These are phyloP conservation scores for Andricus curvator DNA, from an alignment of 2,888 invertebrate genomes.

Conservation along the genomic window DNA sequence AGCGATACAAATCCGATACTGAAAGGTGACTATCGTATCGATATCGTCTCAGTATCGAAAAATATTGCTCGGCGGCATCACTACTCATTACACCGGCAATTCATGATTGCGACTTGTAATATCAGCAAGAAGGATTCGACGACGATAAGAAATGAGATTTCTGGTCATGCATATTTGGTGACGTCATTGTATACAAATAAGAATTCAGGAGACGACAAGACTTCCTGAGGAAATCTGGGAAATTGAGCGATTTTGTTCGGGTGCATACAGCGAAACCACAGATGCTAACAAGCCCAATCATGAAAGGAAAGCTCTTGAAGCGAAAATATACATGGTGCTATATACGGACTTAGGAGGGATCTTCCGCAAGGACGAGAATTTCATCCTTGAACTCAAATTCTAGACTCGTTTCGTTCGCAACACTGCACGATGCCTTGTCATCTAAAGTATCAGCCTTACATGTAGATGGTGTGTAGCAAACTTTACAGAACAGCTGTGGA, in stretches of 20 bases:
- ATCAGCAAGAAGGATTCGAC: neutral
- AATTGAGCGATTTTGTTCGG: conserved; percentile 40
- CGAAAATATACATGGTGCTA: conserved; percentile 7
- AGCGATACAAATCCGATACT: too few relatives aligned
- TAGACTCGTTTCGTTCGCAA: conserved; percentile 48
- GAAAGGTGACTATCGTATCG: too few relatives aligned
- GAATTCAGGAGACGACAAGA: conserved; percentile 34
- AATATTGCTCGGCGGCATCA: too few relatives aligned
- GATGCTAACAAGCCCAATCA: conserved; percentile 54
- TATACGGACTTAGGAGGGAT: neutral
- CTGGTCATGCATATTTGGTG: neutral
- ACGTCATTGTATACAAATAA: neutral
- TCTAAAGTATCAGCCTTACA: neutral
- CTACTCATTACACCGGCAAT: neutral
- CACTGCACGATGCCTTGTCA: conserved; percentile 9
- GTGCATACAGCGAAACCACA: conserved; percentile 20
- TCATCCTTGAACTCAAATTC: conserved; percentile 52
- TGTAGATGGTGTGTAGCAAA: conserved; percentile 55
- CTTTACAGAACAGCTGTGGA: conserved; percentile 69
- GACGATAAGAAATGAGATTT: neutral
- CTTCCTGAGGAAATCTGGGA: conserved; percentile 45
- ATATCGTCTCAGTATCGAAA: too few relatives aligned
- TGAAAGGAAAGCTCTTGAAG: conserved; percentile 47
- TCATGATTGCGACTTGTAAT: neutral
- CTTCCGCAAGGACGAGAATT: conserved; percentile 47